Evolutionary conservation across 2,888 invertebrate genomes (phyloP).

Genomic region (Agapetus fuscipes): DNA sequence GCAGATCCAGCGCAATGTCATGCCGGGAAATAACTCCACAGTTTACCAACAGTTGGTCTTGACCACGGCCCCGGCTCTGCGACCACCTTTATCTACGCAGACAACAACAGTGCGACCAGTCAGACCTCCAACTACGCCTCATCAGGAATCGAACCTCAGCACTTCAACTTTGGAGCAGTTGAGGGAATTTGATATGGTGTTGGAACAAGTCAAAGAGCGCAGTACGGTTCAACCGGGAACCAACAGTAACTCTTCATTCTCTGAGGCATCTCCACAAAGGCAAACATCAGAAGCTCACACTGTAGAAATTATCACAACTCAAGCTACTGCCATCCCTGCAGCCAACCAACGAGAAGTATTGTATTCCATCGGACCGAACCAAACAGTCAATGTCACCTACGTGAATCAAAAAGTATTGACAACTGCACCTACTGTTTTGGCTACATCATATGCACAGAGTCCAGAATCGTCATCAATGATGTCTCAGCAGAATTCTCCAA

Average conservation of each 20-base stretch:
- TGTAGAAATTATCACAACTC: constrained; percentile 11
- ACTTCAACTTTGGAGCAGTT: constrained; percentile 69
- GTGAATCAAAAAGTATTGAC: constrained; percentile 37
- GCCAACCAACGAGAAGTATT: constrained; percentile 33
- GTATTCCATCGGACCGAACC: constrained; percentile 26
- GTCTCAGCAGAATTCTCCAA: constrained; percentile 18
- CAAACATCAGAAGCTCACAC: constrained; percentile 20
- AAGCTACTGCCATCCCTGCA: constrained; percentile 13
- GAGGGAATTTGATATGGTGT: constrained; percentile 69
- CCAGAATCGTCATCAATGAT: constrained; percentile 11
- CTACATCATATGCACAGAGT: constrained; percentile 12
- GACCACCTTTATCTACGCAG: constrained; percentile 34
- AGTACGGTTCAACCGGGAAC: constrained; percentile 50
- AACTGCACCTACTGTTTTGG: constrained; percentile 27
- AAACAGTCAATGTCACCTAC: constrained; percentile 21
- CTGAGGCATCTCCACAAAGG: constrained; percentile 20
- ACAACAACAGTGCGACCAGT: constrained; percentile 23
- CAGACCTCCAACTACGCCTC: constrained; percentile 24
- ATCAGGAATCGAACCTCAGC: constrained; percentile 52
- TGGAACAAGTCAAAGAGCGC: constrained; percentile 71
- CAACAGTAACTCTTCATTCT: constrained; percentile 25
- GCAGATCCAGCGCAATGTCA: constrained; percentile 53
- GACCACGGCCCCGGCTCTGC: constrained; percentile 39
- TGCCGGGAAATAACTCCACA: constrained; percentile 45
- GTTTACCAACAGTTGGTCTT: constrained; percentile 44